Percentiles rank a stretch among this genome's conserved stretches.
Evolutionary conservation across 2,797 vertebrate genomes (phyloP).

Genomic region (Erpetoichthys calabaricus): DNA sequence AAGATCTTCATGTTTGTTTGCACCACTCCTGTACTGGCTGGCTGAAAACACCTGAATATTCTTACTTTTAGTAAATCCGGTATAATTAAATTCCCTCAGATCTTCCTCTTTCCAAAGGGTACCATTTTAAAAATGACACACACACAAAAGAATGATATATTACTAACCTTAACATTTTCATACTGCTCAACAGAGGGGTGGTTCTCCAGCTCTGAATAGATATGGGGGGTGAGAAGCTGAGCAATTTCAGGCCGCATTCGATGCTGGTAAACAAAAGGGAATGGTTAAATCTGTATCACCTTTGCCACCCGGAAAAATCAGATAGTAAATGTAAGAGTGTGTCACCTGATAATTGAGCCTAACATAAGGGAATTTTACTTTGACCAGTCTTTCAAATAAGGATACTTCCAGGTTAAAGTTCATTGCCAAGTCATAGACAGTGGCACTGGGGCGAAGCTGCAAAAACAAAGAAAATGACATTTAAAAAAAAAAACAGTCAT

Average conservation of each 20-base stretch:
- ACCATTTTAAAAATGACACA: no score
- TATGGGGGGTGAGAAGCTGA: slow-evolving; percentile 72
- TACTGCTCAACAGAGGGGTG: slow-evolving; percentile 77
- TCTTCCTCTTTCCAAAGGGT: no score
- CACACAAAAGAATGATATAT: background rate
- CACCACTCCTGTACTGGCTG: no score
- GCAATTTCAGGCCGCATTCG: slow-evolving; percentile 91
- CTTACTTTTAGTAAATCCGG: no score
- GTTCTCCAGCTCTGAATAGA: slow-evolving; percentile 75
- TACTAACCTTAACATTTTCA: slow-evolving; percentile 71
- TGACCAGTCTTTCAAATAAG: slow-evolving; percentile 86
- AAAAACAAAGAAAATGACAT: slow-evolving; percentile 24
- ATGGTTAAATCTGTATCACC: slow-evolving; percentile 6
- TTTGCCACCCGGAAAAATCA: no score
- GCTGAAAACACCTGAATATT: no score
- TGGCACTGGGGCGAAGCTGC: slow-evolving; percentile 79
- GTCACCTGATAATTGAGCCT: slow-evolving; percentile 82
- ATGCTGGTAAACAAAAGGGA: slow-evolving; percentile 51
- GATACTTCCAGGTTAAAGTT: slow-evolving; percentile 85
- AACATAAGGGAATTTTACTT: slow-evolving; percentile 65
- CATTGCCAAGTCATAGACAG: slow-evolving; percentile 81
- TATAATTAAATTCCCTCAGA: no score
- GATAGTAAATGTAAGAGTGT: no score
- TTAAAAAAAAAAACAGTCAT: background rate
- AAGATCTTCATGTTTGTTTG: no score